Evolutionary conservation across 2,113 vertebrate species (phyloP).

Genomic region (Myxocyprinus asiaticus): DNA sequence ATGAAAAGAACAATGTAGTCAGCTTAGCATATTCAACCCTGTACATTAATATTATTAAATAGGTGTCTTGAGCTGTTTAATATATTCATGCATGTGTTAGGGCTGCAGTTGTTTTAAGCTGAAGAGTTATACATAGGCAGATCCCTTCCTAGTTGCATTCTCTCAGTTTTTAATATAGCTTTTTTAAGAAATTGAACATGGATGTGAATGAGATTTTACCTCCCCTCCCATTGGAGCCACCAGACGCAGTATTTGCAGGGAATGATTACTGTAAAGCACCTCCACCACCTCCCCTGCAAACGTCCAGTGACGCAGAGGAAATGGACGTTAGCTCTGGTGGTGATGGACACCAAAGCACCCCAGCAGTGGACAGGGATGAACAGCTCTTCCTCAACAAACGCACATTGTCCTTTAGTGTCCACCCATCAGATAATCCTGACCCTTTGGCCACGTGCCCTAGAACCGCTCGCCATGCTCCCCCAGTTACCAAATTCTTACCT

Average conservation of each 20-base stretch:
- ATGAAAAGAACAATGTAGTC: conserved; percentile 99
- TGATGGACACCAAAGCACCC: conserved; percentile 98
- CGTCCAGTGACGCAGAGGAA: conserved; percentile 99
- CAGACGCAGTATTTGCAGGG: conserved; percentile 83
- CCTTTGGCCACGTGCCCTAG: conserved; percentile 83
- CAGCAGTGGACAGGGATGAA: conserved; percentile 85
- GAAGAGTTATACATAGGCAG: background rate
- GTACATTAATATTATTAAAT: conserved; percentile 61
- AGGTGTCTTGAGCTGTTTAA: conserved; percentile 21
- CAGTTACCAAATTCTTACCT: conserved; percentile 89
- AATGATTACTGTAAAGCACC: conserved; percentile 83
- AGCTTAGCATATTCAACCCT: conserved; percentile 96
- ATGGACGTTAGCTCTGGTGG: conserved; percentile 99
- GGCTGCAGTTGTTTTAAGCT: conserved; percentile 63
- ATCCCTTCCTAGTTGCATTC: background rate
- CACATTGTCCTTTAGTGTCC: conserved; percentile 83
- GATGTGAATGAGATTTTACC: conserved; percentile 86
- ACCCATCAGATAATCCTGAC: conserved; percentile 65
- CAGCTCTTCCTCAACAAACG: conserved; percentile 85
- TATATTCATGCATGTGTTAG: conserved; percentile 82
- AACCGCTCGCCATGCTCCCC: conserved; percentile 93
- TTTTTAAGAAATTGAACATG: conserved; percentile 76
- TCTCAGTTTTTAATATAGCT: conserved; percentile 31
- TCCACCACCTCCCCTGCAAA: conserved; percentile 99
- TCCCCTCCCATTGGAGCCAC: conserved; percentile 91